These are phyloP conservation scores for Bicyclus anynana DNA, from an alignment of 1,140 invertebrate species.

Conservation along the genomic window DNA sequence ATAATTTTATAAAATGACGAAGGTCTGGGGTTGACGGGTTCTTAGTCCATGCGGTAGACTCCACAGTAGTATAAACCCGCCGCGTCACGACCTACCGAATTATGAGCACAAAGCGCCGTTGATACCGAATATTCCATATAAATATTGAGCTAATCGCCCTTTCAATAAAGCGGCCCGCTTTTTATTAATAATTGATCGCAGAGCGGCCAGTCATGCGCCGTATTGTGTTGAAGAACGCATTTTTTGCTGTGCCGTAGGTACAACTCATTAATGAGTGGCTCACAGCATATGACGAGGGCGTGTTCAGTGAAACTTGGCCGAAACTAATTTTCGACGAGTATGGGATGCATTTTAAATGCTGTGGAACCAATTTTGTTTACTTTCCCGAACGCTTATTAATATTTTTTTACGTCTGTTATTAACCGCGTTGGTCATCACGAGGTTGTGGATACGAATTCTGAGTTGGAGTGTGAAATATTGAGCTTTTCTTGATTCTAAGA, in stretches of 20 bases:
- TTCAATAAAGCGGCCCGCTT: constrained; percentile 75
- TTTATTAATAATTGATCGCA: constrained; percentile 76
- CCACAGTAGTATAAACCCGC: constrained; percentile 58
- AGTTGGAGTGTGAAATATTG: too few species aligned
- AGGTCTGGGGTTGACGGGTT: too few species aligned
- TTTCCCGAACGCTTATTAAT: constrained; percentile 19
- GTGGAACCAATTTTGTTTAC: constrained; percentile 67
- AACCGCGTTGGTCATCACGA: too few species aligned
- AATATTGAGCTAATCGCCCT: constrained; percentile 77
- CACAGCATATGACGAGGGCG: constrained; percentile 54
- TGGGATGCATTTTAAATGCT: constrained; percentile 46
- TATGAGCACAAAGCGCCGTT: constrained; percentile 74
- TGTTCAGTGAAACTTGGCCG: constrained; percentile 41
- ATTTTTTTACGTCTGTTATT: constrained; percentile 14
- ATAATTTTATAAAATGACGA: too few species aligned
- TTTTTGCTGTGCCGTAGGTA: constrained; percentile 65
- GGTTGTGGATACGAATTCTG: too few species aligned
- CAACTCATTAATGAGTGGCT: constrained; percentile 64
- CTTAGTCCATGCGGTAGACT: constrained; percentile 65
- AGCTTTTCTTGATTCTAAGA: too few species aligned
- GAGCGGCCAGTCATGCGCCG: constrained; percentile 72
- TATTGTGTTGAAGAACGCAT: constrained; percentile 66
- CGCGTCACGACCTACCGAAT: constrained; percentile 72
- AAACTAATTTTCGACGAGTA: constrained; percentile 59
- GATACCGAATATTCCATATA: constrained; percentile 78